Evolutionary conservation across 2,888 invertebrate genomes (phyloP).

Genomic region (Halictus quadricinctus): DNA sequence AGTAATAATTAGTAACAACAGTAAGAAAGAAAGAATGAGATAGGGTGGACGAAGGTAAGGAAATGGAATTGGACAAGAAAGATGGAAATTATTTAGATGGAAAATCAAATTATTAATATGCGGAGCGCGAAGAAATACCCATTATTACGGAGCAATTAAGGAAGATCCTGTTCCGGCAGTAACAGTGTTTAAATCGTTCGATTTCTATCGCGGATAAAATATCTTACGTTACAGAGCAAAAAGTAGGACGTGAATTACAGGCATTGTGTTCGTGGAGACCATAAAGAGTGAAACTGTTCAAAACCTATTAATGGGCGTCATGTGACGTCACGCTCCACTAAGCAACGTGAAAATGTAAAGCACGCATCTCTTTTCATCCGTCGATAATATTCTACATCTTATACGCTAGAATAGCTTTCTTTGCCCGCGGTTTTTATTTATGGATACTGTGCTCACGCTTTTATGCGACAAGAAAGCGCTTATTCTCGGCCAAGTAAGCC

Average conservation of each 20-base stretch:
- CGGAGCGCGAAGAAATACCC: neutral
- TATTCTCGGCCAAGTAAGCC: neutral
- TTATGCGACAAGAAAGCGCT: conserved; percentile 3
- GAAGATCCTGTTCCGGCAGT: neutral
- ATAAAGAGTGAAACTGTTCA: conserved; percentile 8
- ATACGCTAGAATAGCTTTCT: conserved; percentile 23
- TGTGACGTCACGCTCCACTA: conserved; percentile 31
- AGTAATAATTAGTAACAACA: neutral
- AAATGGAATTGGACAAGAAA: neutral
- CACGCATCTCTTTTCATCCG: conserved; percentile 23
- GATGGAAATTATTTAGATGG: neutral
- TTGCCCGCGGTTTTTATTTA: conserved; percentile 39
- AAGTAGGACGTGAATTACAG: neutral
- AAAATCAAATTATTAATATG: neutral
- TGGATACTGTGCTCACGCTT: conserved; percentile 8
- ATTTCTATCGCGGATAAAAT: neutral
- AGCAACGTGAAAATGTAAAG: conserved; percentile 39
- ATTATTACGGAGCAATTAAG: neutral
- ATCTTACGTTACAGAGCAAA: neutral
- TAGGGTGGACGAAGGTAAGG: neutral
- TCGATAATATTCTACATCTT: conserved; percentile 41
- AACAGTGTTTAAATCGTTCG: neutral
- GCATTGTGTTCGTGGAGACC: neutral
- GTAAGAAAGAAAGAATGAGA: neutral
- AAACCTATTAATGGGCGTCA: conserved; percentile 40